These are phyloP conservation scores for Drosophila persimilis DNA, from an alignment of 1,140 invertebrate species.

Conservation along the genomic window DNA sequence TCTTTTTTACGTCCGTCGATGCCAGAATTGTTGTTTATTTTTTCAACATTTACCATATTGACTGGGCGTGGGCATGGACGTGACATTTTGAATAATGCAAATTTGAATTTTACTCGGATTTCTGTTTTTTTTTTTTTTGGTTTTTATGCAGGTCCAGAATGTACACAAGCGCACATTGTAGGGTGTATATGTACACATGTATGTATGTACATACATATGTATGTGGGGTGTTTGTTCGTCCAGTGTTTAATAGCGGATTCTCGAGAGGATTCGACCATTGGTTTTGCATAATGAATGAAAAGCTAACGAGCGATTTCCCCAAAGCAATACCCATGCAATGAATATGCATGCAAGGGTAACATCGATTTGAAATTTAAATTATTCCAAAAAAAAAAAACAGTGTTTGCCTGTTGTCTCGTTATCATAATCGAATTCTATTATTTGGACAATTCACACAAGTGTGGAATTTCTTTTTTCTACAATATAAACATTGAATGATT, in stretches of 20 bases:
- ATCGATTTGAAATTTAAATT: conserved; percentile 13
- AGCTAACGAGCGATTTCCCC: conserved; percentile 1
- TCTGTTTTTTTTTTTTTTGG: too few species aligned
- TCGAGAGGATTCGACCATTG: conserved; percentile 18
- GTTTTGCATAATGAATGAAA: conserved; percentile 44
- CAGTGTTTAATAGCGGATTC: conserved; percentile 36
- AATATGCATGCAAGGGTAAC: conserved; percentile 7
- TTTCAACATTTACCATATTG: too few species aligned
- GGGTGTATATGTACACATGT: conserved; percentile 1
- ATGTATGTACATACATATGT: conserved; percentile 14
- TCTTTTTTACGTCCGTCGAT: neutral
- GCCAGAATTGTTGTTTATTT: conserved; percentile 9
- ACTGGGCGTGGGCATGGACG: conserved; percentile 16
- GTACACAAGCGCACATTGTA: conserved; percentile 37
- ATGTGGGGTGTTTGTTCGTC: conserved; percentile 28
- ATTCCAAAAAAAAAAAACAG: neutral
- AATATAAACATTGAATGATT: too few species aligned
- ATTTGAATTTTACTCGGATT: conserved; percentile 31
- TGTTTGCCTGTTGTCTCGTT: too few species aligned
- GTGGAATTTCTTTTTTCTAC: too few species aligned
- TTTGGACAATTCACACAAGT: too few species aligned
- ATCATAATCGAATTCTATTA: too few species aligned
- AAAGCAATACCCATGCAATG: neutral
- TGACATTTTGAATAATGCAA: conserved; percentile 71
- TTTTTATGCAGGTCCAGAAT: conserved; percentile 6